Conservation (phyloP, 2,113 vertebrate species). For the Neolamprologus brichardi region DNA sequence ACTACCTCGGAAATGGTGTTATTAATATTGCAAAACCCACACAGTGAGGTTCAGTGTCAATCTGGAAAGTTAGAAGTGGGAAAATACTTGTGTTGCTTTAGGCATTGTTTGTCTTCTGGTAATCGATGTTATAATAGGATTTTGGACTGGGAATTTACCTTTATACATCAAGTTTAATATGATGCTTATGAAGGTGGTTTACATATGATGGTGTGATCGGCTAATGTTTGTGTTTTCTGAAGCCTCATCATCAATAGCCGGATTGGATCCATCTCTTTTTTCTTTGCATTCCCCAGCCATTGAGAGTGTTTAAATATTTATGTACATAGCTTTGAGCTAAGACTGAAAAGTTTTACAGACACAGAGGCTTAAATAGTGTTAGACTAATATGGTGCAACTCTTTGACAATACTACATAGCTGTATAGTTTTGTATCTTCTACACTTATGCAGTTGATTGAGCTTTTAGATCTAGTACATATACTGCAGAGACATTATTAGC, state of each 20-base stretch:
- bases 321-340: constrained; percentile 16
- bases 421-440: neutral
- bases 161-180: neutral
- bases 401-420: neutral
- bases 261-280: neutral
- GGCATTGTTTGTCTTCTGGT: neutral
- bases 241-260: constrained; percentile 26
- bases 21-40: neutral
- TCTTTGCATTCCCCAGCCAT: neutral
- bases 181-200: neutral
- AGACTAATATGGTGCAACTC: neutral
- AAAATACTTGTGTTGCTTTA: neutral
- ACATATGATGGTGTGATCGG: neutral
- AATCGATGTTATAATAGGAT: neutral
- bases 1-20: neutral
- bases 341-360: constrained; percentile 5
- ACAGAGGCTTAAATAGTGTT: neutral
- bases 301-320: constrained; percentile 34
- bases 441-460: neutral
- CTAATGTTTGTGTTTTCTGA: constrained; percentile 25
- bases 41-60: neutral
- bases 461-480: neutral
- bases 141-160: neutral
- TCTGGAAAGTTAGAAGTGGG: neutral
- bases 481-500: neutral